These are phyloP conservation scores for Hemibagrus wyckioides DNA, from an alignment of 2,113 vertebrate genomes.

Conservation along the genomic window DNA sequence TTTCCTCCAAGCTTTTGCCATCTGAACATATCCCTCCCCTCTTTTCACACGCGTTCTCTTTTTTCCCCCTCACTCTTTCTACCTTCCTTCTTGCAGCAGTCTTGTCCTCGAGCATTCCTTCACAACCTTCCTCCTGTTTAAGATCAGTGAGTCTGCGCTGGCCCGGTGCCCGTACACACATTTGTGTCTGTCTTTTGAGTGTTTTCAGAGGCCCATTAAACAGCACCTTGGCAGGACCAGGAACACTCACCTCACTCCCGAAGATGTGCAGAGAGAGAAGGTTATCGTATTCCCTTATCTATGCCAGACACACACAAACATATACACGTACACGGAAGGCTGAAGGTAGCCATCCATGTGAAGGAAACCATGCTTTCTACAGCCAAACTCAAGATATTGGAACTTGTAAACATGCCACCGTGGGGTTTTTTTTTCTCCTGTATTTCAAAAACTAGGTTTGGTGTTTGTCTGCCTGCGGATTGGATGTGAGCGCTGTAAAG, in stretches of 20 bases:
- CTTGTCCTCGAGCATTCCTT: conserved; percentile 79
- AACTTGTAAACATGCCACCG: conserved; percentile 72
- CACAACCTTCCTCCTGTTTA: conserved; percentile 75
- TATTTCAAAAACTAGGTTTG: conserved; percentile 58
- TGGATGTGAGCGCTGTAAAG: conserved; percentile 43
- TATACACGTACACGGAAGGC: conserved; percentile 47
- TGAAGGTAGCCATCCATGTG: conserved; percentile 53
- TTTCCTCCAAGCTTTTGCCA: not conserved
- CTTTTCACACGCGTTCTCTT: conserved; percentile 44
- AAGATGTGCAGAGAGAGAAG: conserved; percentile 75
- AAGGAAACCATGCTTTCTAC: conserved; percentile 61
- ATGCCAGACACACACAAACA: conserved; percentile 66
- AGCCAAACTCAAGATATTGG: conserved; percentile 62
- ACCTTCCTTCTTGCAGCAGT: conserved; percentile 67
- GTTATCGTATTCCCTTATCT: conserved; percentile 83
- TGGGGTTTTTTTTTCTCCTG: conserved; percentile 50
- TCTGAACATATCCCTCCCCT: conserved; percentile 30
- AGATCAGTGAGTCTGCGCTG: conserved; percentile 68
- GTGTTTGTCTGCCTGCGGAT: conserved; percentile 40
- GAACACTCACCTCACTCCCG: conserved; percentile 77
- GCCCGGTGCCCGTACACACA: conserved; percentile 70
- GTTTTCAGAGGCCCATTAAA: conserved; percentile 89
- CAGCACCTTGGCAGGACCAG: conserved; percentile 82
- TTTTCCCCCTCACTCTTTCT: conserved; percentile 23
- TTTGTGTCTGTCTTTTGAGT: conserved; percentile 84